Evolutionary conservation across 2,888 invertebrate genomes (phyloP).

Genomic region (Andrena camellia): DNA sequence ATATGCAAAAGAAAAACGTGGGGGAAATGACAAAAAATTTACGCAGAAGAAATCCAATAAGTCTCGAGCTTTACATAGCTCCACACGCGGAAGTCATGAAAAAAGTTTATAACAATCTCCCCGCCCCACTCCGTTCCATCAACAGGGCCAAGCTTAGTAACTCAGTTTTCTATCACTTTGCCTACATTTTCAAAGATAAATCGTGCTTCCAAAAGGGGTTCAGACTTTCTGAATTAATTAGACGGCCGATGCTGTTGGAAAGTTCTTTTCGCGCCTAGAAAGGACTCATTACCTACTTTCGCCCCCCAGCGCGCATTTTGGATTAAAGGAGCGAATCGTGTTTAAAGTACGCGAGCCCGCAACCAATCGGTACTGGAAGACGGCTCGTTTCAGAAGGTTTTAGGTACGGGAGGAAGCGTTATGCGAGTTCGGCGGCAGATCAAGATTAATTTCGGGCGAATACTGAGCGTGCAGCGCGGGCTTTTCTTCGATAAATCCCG

Average conservation of each 20-base stretch:
- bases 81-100: no score
- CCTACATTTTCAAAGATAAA: no score
- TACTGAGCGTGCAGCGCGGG: not conserved
- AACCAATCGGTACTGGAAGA: not conserved
- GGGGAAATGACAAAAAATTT: not conserved
- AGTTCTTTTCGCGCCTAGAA: not conserved
- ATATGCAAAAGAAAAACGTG: conserved; percentile 2
- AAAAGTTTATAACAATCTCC: no score
- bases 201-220: no score
- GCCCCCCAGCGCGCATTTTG: not conserved
- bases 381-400: not conserved
- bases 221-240: no score
- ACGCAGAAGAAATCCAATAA: not conserved
- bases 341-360: not conserved
- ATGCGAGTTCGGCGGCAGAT: conserved; percentile 16
- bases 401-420: conserved; percentile 6
- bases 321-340: not conserved
- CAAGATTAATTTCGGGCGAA: conserved; percentile 51
- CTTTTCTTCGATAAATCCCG: conserved; percentile 50
- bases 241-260: no score
- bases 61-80: not conserved
- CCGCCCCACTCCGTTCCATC: no score
- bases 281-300: not conserved
- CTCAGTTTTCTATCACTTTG: no score
- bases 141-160: no score